Evolutionary conservation across 2,113 vertebrate genomes (phyloP).

Genomic region (Oreochromis niloticus): DNA sequence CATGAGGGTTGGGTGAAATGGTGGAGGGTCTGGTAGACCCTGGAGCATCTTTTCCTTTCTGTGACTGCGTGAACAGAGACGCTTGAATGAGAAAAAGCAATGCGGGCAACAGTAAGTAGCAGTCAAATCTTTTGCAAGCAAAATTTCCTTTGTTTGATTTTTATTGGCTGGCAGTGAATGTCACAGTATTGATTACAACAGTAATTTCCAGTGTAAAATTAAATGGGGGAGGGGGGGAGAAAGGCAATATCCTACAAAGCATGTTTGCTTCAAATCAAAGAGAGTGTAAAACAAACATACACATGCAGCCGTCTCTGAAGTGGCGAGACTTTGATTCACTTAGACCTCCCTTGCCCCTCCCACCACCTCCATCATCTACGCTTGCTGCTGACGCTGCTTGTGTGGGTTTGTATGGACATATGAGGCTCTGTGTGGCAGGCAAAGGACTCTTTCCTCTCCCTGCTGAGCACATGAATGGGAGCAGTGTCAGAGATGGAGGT

Average conservation of each 20-base stretch:
- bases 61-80: constrained; percentile 70
- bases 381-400: constrained; percentile 52
- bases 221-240: neutral
- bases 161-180: neutral
- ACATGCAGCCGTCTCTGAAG: constrained; percentile 22
- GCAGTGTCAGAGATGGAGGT: constrained; percentile 64
- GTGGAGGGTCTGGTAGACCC: constrained; percentile 64
- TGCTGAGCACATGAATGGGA: constrained; percentile 66
- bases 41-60: constrained; percentile 48
- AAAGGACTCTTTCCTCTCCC: constrained; percentile 46
- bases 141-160: constrained; percentile 38
- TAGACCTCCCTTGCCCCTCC: constrained; percentile 47
- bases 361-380: constrained; percentile 11
- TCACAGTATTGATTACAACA: neutral
- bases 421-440: constrained; percentile 51
- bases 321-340: constrained; percentile 63
- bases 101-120: constrained; percentile 89
- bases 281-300: neutral
- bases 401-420: constrained; percentile 59
- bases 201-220: neutral
- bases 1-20: constrained; percentile 54
- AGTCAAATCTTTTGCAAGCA: constrained; percentile 41
- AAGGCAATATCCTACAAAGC: neutral
- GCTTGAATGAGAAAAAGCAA: constrained; percentile 84
- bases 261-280: neutral